Base-by-base conservation (phyloP, 2,797 vertebrate species). In the Pogonophryne albipinna region DNA sequence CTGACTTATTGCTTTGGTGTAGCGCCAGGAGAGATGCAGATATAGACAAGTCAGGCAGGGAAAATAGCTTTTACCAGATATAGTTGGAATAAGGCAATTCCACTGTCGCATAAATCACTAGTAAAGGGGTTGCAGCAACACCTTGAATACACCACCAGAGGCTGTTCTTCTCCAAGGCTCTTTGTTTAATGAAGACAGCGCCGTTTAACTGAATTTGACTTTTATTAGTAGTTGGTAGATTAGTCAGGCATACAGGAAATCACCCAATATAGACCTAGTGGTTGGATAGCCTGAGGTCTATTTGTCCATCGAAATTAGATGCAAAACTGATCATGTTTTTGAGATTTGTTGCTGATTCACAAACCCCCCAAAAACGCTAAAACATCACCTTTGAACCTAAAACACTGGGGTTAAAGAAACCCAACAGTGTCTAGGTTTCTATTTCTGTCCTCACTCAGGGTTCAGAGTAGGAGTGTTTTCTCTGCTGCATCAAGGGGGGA, bases 401-500 rank as follows among this genome's bases (percentile, higher is more conserved):
- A 17, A 44, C 63, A 53, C 6, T 2, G 46, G 19, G 38, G 19
- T 77, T 67, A 3, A 53, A 19, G 19, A 41, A 23, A 44, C 42
- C 27, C n/a, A 23, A 12, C 15, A 16, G 17, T 17, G 23, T 17
- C 59, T 70, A 61, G 49, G 49, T 74, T 71, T 51, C 14, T 15
- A 50, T 53, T 66, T 52, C 58, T 34, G 44, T 49, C 31, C 0
- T 60, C 41, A 23, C 13, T 14, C 14, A 41, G 66, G 2, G 23
- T 27, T 65, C 16, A 61, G 17, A 49, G 41, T 53, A 65, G 23
- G 19, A 65, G 42, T 1, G 50, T 63, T 77, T 80, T 66, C 51
- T 66, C 20, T 23, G 9, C 70, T 46, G 10, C 57, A 61, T 44
- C 63, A 14, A 38, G 10, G 46, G 78, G 67, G 70, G 23, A 83